Percentiles rank a stretch among this genome's conserved stretches.
These are phyloP conservation scores for Acronicta psi DNA, from an alignment of 2,888 invertebrate species.

Conservation along the genomic window DNA sequence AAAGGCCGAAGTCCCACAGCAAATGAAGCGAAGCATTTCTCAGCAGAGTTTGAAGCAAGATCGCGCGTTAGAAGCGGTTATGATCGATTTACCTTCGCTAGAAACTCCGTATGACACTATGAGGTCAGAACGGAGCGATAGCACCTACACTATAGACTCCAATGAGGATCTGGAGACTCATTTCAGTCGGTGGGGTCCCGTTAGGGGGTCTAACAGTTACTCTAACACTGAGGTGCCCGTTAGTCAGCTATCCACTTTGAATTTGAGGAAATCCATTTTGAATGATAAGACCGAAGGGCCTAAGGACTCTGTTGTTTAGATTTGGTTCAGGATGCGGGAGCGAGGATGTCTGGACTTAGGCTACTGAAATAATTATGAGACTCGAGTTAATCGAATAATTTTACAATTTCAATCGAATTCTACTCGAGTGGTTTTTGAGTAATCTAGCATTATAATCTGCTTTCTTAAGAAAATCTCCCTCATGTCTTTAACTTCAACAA, in stretches of 20 bases:
- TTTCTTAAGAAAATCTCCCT: no score
- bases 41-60: slow-evolving; percentile 82
- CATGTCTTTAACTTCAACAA: no score
- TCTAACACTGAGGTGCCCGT: slow-evolving; percentile 74
- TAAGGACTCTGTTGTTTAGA: slow-evolving; percentile 72
- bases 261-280: slow-evolving; percentile 68
- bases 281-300: slow-evolving; percentile 64
- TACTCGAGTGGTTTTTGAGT: no score
- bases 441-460: no score
- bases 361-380: no score
- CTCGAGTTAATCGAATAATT: no score
- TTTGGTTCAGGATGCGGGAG: slow-evolving; percentile 23
- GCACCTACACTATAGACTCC: slow-evolving; percentile 64
- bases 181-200: slow-evolving; percentile 85
- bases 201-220: slow-evolving; percentile 87
- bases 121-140: slow-evolving; percentile 62
- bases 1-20: slow-evolving; percentile 47
- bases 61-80: slow-evolving; percentile 79
- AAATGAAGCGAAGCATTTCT: slow-evolving; percentile 76
- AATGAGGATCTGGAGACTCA: slow-evolving; percentile 62
- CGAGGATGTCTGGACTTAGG: background rate
- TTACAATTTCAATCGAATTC: no score
- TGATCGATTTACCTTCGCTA: slow-evolving; percentile 79
- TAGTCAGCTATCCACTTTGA: slow-evolving; percentile 80
- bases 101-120: slow-evolving; percentile 70